Conservation (phyloP, 2,113 vertebrate species). For the Gallinago media region DNA sequence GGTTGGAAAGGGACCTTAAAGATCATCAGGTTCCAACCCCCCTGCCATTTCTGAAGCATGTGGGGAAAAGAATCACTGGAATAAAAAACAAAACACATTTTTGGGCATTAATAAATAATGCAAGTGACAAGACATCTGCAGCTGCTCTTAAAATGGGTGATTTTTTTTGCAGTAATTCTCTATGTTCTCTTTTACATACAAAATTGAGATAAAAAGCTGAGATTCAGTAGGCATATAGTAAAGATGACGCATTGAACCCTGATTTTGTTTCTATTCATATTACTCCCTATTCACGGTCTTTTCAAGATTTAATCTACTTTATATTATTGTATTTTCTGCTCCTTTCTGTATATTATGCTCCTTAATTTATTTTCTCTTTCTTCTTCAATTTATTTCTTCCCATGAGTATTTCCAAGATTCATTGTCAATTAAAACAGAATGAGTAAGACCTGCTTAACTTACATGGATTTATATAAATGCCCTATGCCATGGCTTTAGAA, state of each 20-base stretch:
- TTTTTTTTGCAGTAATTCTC: background rate
- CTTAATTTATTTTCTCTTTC: background rate
- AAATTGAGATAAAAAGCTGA: slow-evolving; percentile 19
- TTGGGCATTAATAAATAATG: slow-evolving; percentile 14
- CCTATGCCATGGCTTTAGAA: background rate
- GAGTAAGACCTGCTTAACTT: background rate
- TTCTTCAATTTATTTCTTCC: slow-evolving; percentile 10
- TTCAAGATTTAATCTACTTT: slow-evolving; percentile 28
- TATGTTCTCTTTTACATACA: background rate
- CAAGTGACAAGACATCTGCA: slow-evolving; percentile 3
- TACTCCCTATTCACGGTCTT: background rate
- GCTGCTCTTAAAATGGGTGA: background rate
- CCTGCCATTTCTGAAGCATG: background rate
- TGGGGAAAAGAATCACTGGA: background rate
- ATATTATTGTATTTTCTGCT: background rate
- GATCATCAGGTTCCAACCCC: too few relatives aligned
- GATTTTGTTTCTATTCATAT: background rate
- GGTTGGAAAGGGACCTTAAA: too few relatives aligned
- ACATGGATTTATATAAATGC: background rate
- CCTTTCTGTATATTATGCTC: background rate
- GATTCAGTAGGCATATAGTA: background rate
- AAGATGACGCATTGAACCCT: slow-evolving; percentile 15
- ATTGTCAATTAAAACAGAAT: background rate
- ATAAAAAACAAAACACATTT: background rate
- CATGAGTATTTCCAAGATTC: background rate